Conservation (phyloP, 92 coral and sea anemone genomes). For the Muricea muricata region DNA sequence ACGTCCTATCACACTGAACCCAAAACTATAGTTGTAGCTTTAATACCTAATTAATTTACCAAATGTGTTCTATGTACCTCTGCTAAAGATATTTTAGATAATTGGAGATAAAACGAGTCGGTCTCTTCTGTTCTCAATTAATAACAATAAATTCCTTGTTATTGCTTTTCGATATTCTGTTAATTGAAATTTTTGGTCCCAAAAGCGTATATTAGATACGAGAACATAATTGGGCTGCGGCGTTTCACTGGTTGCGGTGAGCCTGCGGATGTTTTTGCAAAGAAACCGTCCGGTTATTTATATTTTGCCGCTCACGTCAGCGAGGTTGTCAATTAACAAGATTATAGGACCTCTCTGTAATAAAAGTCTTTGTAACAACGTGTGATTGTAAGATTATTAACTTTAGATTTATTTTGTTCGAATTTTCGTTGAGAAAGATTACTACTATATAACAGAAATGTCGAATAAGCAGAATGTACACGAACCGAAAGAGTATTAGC, state of each 20-base stretch:
- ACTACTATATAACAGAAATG: not conserved
- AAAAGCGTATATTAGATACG: not conserved
- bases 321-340: constrained; percentile 29
- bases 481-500: not conserved
- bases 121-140: too few species aligned
- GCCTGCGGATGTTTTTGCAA: not conserved
- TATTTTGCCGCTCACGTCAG: not conserved
- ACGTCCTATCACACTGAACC: too few species aligned
- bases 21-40: too few species aligned
- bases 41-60: too few species aligned
- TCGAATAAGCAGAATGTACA: not conserved
- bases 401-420: not conserved
- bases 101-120: too few species aligned
- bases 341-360: constrained; percentile 4
- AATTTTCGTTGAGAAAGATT: not conserved
- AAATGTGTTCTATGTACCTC: too few species aligned
- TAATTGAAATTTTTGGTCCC: not conserved
- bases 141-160: constrained; percentile 6
- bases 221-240: not conserved
- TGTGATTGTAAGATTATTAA: not conserved
- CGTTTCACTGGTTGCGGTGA: not conserved
- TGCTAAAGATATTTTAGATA: too few species aligned
- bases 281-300: not conserved
- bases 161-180: not conserved
- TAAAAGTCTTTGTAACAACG: not conserved